These are phyloP conservation scores for Catharus minimus DNA, from an alignment of 2,113 vertebrate genomes.

Conservation along the genomic window DNA sequence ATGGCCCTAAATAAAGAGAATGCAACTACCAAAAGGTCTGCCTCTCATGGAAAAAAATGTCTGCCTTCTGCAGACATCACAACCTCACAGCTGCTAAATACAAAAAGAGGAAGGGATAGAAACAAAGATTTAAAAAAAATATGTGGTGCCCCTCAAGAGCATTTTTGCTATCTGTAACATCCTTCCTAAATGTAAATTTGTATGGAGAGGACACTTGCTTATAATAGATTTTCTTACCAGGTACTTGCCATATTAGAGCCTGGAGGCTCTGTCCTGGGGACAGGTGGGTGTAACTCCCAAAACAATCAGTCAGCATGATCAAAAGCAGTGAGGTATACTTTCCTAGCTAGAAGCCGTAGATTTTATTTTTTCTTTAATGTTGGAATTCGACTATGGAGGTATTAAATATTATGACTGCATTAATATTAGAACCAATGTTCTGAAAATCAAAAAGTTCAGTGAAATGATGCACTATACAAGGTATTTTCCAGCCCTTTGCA, in stretches of 20 bases:
- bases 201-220: not conserved
- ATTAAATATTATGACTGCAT: constrained; percentile 29
- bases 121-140: not conserved
- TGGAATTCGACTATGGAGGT: constrained; percentile 13
- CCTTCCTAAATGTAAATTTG: not conserved
- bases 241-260: not conserved
- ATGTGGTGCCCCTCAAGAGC: accelerated
- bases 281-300: not conserved
- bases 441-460: constrained; percentile 62
- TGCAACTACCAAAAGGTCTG: not conserved
- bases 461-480: constrained; percentile 6
- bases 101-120: not conserved
- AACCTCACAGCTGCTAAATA: not conserved
- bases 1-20: not conserved
- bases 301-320: not conserved
- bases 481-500: constrained; percentile 11
- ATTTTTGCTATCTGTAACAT: not conserved
- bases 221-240: not conserved
- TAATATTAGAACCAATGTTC: constrained; percentile 51
- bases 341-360: not conserved
- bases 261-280: not conserved
- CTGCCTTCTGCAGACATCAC: not conserved
- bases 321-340: constrained; percentile 32
- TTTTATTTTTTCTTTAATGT: not conserved
- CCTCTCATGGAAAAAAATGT: not conserved